phyloP scores from a whole-genome alignment of 1,140 invertebrate genomes.

The Drosophila lini region DNA sequence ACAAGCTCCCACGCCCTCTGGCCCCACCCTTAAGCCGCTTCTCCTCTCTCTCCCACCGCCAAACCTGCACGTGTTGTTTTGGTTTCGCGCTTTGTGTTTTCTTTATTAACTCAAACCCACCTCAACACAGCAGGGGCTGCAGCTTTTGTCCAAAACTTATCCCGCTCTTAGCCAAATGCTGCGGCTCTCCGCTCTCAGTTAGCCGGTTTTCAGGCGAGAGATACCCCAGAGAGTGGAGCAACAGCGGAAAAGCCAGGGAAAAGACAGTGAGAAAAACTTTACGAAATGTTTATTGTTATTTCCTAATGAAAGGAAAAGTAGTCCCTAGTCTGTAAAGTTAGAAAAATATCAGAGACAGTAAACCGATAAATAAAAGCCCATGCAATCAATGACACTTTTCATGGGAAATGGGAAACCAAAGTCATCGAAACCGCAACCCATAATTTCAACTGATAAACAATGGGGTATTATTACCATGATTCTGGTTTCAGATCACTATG shows the following conservation, averaged over 20 bases:
- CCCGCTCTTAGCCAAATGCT: constrained; percentile 23
- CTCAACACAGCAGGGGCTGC: constrained; percentile 16
- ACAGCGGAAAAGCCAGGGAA: background rate
- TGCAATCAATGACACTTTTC: background rate
- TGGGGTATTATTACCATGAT: background rate
- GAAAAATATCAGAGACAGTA: background rate
- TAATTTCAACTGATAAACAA: constrained; percentile 8
- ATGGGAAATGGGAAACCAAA: background rate
- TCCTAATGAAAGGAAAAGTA: background rate
- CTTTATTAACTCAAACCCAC: constrained; percentile 6
- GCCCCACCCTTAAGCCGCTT: background rate
- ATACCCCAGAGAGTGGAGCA: constrained; percentile 2
- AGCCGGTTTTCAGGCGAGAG: constrained; percentile 29
- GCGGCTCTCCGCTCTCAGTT: constrained; percentile 14
- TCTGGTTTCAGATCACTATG: constrained; percentile 5
- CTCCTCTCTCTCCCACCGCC: background rate
- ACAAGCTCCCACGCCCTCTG: constrained; percentile 37
- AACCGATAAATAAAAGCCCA: no score
- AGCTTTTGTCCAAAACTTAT: constrained; percentile 28
- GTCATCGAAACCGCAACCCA: constrained; percentile 6
- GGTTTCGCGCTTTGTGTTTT: constrained; percentile 36
- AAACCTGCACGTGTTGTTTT: constrained; percentile 48
- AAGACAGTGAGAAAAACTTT: background rate
- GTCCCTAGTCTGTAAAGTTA: background rate
- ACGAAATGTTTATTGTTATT: background rate